phyloP scores from a whole-genome alignment of 1,140 invertebrate genomes.

The Colletes latitarsis region DNA sequence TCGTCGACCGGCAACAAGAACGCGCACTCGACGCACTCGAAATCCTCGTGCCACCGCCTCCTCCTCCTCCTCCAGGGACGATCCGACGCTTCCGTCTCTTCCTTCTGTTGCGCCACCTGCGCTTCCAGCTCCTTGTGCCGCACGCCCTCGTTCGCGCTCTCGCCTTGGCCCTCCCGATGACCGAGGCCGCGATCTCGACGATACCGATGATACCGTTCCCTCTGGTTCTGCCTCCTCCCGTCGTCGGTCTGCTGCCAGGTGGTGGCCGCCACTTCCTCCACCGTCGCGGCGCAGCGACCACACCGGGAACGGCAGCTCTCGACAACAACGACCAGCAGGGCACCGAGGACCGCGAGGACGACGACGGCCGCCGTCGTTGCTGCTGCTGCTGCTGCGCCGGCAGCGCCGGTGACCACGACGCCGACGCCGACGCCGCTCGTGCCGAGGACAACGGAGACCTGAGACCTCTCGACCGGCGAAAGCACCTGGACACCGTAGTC shows the following conservation, averaged over 20 bases:
- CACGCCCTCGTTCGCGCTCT: constrained; percentile 49
- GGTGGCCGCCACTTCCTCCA: constrained; percentile 10
- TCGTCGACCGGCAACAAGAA: constrained; percentile 29
- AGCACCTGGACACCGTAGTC: constrained; percentile 65
- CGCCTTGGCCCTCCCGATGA: not conserved
- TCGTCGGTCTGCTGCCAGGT: not conserved
- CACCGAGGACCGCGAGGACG: constrained; percentile 17
- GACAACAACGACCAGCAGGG: constrained; percentile 13
- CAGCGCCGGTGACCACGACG: constrained; percentile 36
- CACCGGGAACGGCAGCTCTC: constrained; percentile 37
- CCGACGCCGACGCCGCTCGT: constrained; percentile 48
- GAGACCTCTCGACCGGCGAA: constrained; percentile 58
- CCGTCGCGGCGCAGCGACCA: constrained; percentile 24
- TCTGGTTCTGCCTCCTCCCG: not conserved
- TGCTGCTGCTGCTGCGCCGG: constrained; percentile 16
- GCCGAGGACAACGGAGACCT: constrained; percentile 43
- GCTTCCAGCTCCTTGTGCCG: constrained; percentile 42
- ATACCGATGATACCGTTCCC: constrained; percentile 1
- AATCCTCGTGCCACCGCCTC: constrained; percentile 28
- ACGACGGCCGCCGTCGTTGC: constrained; percentile 1
- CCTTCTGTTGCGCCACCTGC: constrained; percentile 52
- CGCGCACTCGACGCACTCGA: constrained; percentile 41
- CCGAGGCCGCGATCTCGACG: not conserved
- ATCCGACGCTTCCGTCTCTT: constrained; percentile 58
- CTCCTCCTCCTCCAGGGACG: not conserved